These are phyloP conservation scores for Steromphala cineraria DNA, from an alignment of 2,888 invertebrate species.

Conservation along the genomic window DNA sequence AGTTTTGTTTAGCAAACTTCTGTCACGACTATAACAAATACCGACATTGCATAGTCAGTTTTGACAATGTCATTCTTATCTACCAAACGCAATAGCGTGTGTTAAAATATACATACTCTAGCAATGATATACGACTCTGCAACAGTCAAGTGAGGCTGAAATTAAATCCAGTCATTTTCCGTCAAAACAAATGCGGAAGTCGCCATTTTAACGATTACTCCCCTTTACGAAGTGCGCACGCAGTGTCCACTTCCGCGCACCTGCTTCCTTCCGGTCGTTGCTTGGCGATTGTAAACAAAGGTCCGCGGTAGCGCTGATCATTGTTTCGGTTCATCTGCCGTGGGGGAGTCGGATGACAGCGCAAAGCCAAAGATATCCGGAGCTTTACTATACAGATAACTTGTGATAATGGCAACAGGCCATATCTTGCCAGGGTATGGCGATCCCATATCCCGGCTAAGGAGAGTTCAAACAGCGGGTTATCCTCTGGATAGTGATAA, in stretches of 20 bases:
- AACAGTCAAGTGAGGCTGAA: too few relatives aligned
- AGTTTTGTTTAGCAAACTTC: too few relatives aligned
- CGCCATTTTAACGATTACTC: not conserved
- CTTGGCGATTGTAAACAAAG: slow-evolving; percentile 56
- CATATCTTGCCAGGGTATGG: slow-evolving; percentile 68
- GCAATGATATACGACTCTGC: too few relatives aligned
- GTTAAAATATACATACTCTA: too few relatives aligned
- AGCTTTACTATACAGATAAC: not conserved
- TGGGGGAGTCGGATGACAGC: not conserved
- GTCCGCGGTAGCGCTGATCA: not conserved
- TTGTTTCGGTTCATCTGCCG: not conserved
- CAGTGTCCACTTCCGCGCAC: not conserved
- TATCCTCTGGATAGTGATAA: slow-evolving; percentile 57
- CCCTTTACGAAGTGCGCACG: not conserved
- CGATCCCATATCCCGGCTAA: slow-evolving; percentile 56
- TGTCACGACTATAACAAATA: too few relatives aligned
- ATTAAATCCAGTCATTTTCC: too few relatives aligned
- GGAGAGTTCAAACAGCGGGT: slow-evolving; percentile 54
- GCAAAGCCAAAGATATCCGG: not conserved
- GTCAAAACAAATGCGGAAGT: not conserved
- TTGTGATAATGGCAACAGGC: slow-evolving; percentile 61
- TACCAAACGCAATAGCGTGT: too few relatives aligned
- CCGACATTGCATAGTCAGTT: too few relatives aligned
- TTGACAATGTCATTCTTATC: too few relatives aligned
- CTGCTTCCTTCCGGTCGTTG: slow-evolving; percentile 45